Conservation (phyloP, 2,797 vertebrate genomes). For the Pseudomugil tenellus region DNA sequence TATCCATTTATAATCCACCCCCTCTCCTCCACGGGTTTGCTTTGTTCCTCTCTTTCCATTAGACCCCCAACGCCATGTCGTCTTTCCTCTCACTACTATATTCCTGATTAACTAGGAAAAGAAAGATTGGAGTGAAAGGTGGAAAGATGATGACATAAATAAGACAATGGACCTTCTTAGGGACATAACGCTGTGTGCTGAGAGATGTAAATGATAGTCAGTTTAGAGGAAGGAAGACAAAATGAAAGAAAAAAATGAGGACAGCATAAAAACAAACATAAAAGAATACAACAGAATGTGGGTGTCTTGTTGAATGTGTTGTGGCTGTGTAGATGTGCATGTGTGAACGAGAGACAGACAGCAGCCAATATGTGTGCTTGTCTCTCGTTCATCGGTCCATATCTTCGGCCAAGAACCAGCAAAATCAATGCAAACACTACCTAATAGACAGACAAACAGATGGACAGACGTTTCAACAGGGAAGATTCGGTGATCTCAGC, state of each 20-base stretch:
- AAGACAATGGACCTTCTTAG: constrained; percentile 15
- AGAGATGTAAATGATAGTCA: constrained; percentile 15
- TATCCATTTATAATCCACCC: constrained; percentile 1
- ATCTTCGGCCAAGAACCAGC: constrained; percentile 31
- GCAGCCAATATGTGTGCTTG: constrained; percentile 21
- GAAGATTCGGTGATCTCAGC: constrained; percentile 58
- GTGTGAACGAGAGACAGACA: constrained; percentile 16
- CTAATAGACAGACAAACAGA: constrained; percentile 36
- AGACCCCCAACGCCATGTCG: constrained; percentile 31
- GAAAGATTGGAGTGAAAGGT: constrained; percentile 15
- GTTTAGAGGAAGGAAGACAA: constrained; percentile 13
- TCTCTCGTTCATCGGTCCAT: constrained; percentile 26
- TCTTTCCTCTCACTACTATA: constrained; percentile 22
- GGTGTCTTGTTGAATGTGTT: constrained; percentile 17
- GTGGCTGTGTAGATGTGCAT: not conserved
- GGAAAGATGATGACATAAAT: constrained; percentile 10
- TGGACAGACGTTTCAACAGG: constrained; percentile 44
- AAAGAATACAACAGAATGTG: constrained; percentile 15
- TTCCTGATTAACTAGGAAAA: constrained; percentile 25
- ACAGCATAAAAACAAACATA: constrained; percentile 20
- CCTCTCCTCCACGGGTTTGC: constrained; percentile 2
- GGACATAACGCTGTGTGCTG: constrained; percentile 40
- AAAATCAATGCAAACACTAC: constrained; percentile 46
- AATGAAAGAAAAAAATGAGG: constrained; percentile 5
- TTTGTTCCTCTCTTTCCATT: constrained; percentile 21